phyloP scores from a whole-genome alignment of 2,888 invertebrate species.

The Scaptomyza polygonia region DNA sequence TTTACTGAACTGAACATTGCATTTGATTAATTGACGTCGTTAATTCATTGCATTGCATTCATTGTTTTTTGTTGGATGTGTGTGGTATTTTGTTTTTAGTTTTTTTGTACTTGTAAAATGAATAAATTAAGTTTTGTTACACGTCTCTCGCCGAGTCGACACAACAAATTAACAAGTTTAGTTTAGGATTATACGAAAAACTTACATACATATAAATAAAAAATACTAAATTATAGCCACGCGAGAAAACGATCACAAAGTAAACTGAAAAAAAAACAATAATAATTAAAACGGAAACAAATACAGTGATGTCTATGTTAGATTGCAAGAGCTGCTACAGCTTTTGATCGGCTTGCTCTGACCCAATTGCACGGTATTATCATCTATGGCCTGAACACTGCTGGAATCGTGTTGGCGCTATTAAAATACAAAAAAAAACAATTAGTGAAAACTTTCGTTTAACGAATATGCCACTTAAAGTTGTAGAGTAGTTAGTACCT shows the following conservation, averaged over 20 bases:
- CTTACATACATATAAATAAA: constrained; percentile 42
- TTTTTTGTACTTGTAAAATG: constrained; percentile 59
- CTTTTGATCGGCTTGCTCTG: constrained; percentile 88
- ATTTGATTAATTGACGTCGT: constrained; percentile 48
- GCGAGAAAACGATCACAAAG: constrained; percentile 69
- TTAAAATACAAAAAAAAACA: constrained; percentile 65
- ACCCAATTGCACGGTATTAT: constrained; percentile 88
- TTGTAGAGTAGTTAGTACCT: constrained; percentile 86
- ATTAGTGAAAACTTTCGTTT: background rate
- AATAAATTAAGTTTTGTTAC: constrained; percentile 53
- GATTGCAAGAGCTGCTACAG: constrained; percentile 87
- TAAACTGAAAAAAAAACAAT: constrained; percentile 13
- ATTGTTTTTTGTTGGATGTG: constrained; percentile 51
- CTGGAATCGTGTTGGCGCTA: constrained; percentile 90
- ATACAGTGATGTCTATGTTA: constrained; percentile 71
- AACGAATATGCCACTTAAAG: background rate
- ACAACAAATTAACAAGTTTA: constrained; percentile 49
- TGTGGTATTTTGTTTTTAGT: constrained; percentile 16
- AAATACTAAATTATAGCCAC: constrained; percentile 75
- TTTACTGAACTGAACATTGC: constrained; percentile 45
- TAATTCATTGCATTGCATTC: constrained; percentile 56
- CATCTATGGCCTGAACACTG: constrained; percentile 87
- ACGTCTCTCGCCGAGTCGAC: constrained; percentile 37
- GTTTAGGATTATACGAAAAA: constrained; percentile 42
- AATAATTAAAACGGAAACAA: constrained; percentile 35